These are phyloP conservation scores for Clostera curtula DNA, from an alignment of 2,888 invertebrate genomes.

Conservation along the genomic window DNA sequence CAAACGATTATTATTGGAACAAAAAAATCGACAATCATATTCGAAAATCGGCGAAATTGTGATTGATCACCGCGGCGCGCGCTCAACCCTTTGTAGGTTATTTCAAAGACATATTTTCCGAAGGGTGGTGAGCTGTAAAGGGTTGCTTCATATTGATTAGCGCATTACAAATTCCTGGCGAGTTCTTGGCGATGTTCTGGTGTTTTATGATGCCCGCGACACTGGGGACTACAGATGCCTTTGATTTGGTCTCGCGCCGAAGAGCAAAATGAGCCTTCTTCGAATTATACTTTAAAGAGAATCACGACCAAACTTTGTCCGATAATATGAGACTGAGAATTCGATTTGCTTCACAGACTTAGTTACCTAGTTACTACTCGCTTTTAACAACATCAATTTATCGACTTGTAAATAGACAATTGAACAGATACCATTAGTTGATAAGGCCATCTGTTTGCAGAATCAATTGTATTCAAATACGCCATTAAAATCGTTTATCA, in stretches of 20 bases:
- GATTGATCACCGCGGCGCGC: conserved; percentile 20
- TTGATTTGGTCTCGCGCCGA: background rate
- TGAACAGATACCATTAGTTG: background rate
- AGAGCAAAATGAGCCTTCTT: background rate
- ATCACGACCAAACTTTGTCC: too few relatives aligned
- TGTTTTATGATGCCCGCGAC: conserved; percentile 21
- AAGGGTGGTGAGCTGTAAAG: conserved; percentile 28
- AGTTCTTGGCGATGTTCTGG: conserved; percentile 20
- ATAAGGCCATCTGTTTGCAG: background rate
- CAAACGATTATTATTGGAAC: too few relatives aligned
- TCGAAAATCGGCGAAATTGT: conserved; percentile 27
- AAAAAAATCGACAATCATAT: conserved; percentile 25
- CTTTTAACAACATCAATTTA: too few relatives aligned
- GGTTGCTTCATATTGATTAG: conserved; percentile 40
- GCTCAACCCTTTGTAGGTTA: conserved; percentile 25
- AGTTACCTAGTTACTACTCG: too few relatives aligned
- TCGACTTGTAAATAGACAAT: conserved; percentile 6
- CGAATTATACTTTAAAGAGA: too few relatives aligned
- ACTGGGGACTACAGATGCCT: conserved; percentile 13
- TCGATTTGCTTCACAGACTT: too few relatives aligned
- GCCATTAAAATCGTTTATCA: conserved; percentile 2
- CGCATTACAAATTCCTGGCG: conserved; percentile 38
- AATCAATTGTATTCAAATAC: conserved; percentile 21
- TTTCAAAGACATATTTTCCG: conserved; percentile 45
- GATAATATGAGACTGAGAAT: too few relatives aligned